Conservation (phyloP, 2,113 vertebrate species). For the Leuciscus idus region DNA sequence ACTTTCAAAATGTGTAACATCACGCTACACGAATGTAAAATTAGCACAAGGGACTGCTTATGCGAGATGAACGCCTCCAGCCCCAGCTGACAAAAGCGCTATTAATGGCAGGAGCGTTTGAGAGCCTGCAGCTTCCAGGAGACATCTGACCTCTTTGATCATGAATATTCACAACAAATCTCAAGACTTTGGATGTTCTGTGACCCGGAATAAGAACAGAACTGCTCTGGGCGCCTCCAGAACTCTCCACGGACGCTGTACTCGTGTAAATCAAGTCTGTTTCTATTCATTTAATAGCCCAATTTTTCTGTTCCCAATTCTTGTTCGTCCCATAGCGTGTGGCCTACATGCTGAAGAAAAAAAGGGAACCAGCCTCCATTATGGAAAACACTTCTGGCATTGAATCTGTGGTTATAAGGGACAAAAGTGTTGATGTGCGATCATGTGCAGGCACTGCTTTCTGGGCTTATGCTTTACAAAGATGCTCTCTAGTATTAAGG, state of each 20-base stretch:
- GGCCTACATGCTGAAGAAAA: slow-evolving; percentile 51
- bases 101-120: slow-evolving; percentile 17
- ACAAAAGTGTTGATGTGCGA: background rate
- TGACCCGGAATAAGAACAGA: background rate
- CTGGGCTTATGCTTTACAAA: slow-evolving; percentile 27
- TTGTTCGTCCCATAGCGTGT: slow-evolving; percentile 18
- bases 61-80: background rate
- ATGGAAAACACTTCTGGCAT: slow-evolving; percentile 15
- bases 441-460: slow-evolving; percentile 4
- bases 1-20: background rate
- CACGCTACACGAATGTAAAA: background rate
- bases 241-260: background rate
- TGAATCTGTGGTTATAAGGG: background rate
- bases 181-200: background rate
- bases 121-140: slow-evolving; percentile 13
- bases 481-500: slow-evolving; percentile 3
- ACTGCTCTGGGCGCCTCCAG: slow-evolving; percentile 7
- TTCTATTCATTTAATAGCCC: background rate
- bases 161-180: slow-evolving; percentile 30
- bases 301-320: background rate
- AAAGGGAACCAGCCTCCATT: background rate
- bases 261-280: background rate
- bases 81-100: slow-evolving; percentile 3
- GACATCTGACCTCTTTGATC: background rate
- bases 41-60: background rate